Evolutionary conservation across 2,888 invertebrate species (phyloP).

Genomic region (Drosophila birchii): DNA sequence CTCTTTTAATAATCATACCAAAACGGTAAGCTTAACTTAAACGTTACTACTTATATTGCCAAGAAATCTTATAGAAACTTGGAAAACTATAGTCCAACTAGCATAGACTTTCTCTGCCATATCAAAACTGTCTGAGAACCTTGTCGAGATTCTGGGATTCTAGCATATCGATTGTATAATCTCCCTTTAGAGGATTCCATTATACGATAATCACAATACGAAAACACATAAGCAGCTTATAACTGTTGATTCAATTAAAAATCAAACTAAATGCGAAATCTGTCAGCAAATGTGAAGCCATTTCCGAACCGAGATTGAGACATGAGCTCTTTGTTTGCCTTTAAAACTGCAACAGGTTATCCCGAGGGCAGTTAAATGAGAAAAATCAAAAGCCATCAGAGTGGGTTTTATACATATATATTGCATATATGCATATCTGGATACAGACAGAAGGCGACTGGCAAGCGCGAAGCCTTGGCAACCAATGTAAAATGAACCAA

Average conservation of each 20-base stretch:
- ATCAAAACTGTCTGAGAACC: neutral
- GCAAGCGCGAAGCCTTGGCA: constrained; percentile 3
- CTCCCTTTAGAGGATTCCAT: neutral
- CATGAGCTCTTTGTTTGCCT: constrained; percentile 13
- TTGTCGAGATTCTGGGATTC: neutral
- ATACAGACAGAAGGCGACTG: neutral
- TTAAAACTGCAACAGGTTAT: constrained; percentile 28
- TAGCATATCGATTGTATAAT: constrained; percentile 21
- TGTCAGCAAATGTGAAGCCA: neutral
- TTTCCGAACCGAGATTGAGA: neutral
- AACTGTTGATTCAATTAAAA: constrained; percentile 19
- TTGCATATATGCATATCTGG: neutral
- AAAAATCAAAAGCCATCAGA: constrained; percentile 1
- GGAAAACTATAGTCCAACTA: neutral
- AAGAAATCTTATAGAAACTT: neutral
- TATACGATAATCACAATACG: constrained; percentile 7
- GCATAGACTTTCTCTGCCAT: neutral
- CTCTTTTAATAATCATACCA: too few species aligned
- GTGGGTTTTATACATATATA: neutral
- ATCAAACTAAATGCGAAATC: constrained; percentile 6
- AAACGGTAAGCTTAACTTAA: neutral
- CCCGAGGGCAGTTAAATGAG: constrained; percentile 14
- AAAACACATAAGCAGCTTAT: constrained; percentile 27
- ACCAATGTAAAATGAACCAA: neutral
- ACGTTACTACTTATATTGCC: neutral